Evolutionary conservation across 1,140 invertebrate species (phyloP), one percentile per base, ranked within the genome.

Genomic region (Gyrodactylus salaris): DNA sequence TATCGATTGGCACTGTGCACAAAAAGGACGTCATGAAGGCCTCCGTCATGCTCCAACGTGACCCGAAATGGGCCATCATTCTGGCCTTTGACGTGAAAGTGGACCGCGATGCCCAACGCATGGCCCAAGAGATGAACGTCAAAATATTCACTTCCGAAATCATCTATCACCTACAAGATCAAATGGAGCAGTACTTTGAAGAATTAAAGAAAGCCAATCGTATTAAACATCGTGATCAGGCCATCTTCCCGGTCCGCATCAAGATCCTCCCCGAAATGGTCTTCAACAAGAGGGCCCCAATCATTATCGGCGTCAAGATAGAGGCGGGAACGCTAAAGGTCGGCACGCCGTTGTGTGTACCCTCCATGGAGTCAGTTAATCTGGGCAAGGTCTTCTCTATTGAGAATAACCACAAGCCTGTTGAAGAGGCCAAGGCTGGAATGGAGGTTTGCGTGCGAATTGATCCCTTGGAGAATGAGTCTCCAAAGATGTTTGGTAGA

Each of bases 21-120:
- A 98, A 95, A 80, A 91, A 90, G 78, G 95, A 99, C 81, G 91
- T 99, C 0, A 97, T 97, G 89, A 96, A 92, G 81, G 93, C 93
- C 0, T 96, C 93, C 1, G 89, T 89, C 73, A 99, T 99, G 95
- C 80, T 98, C 82, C 93, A 98, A 81, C 91, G 96, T 81, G 91
- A 96, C 78, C 86, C 86, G 70, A 91, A 96, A 80, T 95, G 88
- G 82, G 93, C 95, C 25, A 89, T 90, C 26, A 98, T 99, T 79
- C 84, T 99, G 75, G 95, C 95, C 0, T 99, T 99, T 80, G 94
- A 99, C 83, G 94, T 99, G 0, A 95, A 94, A 83, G 87, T 99
- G 26, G 94, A 99, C 79, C 84, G 87, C 74, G 95, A 98, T 78
- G 94, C 93, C 0, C 92, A 98, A 82, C 91, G 96, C 79, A 81